phyloP scores from a whole-genome alignment of 2,888 invertebrate species.

The Andricus curvator region DNA sequence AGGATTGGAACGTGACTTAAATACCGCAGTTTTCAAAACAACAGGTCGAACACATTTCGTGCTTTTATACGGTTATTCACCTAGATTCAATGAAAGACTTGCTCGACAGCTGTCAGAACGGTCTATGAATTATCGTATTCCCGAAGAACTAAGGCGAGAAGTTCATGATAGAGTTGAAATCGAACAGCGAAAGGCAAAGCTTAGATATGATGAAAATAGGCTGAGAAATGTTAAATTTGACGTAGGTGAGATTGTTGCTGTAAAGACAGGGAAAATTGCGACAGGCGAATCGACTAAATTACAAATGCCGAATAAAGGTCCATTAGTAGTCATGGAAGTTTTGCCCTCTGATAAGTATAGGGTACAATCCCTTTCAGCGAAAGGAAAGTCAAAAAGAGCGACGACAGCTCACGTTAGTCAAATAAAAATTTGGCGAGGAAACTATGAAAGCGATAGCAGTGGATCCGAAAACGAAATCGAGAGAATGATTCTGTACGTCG shows the following conservation, averaged over 20 bases:
- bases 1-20: conserved; percentile 40
- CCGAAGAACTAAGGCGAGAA: not conserved
- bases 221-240: conserved; percentile 40
- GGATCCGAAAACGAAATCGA: not conserved
- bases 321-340: conserved; percentile 5
- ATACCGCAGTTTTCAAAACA: conserved; percentile 39
- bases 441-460: not conserved
- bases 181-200: conserved; percentile 43
- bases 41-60: conserved; percentile 44
- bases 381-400: not conserved
- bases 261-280: not conserved
- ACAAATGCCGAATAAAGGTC: conserved; percentile 11
- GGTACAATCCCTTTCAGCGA: not conserved
- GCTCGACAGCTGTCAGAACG: conserved; percentile 13
- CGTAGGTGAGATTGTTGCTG: conserved; percentile 40
- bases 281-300: conserved; percentile 43
- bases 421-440: conserved; percentile 8
- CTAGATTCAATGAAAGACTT: conserved; percentile 40
- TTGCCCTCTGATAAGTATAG: conserved; percentile 20
- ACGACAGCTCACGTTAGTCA: conserved; percentile 35
- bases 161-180: not conserved
- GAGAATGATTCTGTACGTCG: not conserved
- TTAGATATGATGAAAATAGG: conserved; percentile 28
- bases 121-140: conserved; percentile 38
- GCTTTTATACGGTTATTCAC: conserved; percentile 39